Evolutionary conservation across 2,888 invertebrate genomes (phyloP).

Genomic region (Schrankia costaestrigalis): DNA sequence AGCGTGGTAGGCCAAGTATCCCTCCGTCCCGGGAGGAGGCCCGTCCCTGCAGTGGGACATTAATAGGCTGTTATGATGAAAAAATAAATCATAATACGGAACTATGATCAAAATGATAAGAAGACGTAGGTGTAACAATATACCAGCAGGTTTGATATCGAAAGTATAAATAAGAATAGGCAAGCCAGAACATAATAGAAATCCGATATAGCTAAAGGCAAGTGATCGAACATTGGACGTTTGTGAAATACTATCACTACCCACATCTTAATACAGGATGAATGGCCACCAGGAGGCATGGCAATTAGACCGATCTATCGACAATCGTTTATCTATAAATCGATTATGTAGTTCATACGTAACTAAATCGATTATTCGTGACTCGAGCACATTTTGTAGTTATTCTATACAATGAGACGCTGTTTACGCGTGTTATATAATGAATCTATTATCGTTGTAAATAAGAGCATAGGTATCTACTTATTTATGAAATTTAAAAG

Average conservation of each 20-base stretch:
- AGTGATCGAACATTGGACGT: slow-evolving; percentile 16
- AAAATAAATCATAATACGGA: no score
- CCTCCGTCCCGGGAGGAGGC: no score
- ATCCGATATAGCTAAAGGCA: slow-evolving; percentile 4
- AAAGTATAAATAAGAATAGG: slow-evolving; percentile 10
- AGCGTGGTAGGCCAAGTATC: no score
- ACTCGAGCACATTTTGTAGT: slow-evolving; percentile 17
- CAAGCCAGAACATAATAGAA: slow-evolving; percentile 6
- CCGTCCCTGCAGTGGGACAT: no score
- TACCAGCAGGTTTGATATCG: slow-evolving; percentile 6
- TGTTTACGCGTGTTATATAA: neutral
- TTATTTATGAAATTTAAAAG: no score
- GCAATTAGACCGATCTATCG: slow-evolving; percentile 23
- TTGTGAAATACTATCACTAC: slow-evolving; percentile 24
- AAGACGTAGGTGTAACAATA: slow-evolving; percentile 6
- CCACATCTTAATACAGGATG: slow-evolving; percentile 25
- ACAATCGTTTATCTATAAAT: slow-evolving; percentile 21
- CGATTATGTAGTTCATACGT: slow-evolving; percentile 36
- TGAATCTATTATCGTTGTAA: no score
- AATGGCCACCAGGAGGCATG: slow-evolving; percentile 27
- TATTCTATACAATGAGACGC: neutral
- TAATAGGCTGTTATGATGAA: no score
- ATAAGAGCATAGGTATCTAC: no score
- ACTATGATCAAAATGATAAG: no score
- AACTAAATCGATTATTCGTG: slow-evolving; percentile 47